phyloP scores from a whole-genome alignment of 2,888 invertebrate species.

The Sarcophaga variegata region DNA sequence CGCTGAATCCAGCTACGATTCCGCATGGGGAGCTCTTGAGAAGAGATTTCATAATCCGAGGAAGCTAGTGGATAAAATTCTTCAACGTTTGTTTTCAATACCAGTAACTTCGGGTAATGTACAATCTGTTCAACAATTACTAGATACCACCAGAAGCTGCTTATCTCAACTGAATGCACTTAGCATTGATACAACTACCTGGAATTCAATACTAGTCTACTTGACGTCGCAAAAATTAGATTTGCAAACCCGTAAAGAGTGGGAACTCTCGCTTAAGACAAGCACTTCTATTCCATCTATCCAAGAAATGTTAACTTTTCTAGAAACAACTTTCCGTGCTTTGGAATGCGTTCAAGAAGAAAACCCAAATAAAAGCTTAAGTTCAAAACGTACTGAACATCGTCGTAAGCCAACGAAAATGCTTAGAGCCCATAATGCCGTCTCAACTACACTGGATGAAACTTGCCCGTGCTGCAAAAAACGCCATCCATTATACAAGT shows the following conservation, averaged over 20 bases:
- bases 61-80: slow-evolving; percentile 33
- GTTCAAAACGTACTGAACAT: not conserved
- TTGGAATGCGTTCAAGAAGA: too few species aligned
- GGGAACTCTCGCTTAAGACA: slow-evolving; percentile 17
- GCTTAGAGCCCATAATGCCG: slow-evolving; percentile 33
- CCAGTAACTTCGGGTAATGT: slow-evolving; percentile 35
- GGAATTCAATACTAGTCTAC: slow-evolving; percentile 30
- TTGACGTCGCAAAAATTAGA: slow-evolving; percentile 8
- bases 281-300: slow-evolving; percentile 43
- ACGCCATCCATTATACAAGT: slow-evolving; percentile 54
- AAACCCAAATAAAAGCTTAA: slow-evolving; percentile 16
- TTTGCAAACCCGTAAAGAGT: not conserved
- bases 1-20: slow-evolving; percentile 52
- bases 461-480: slow-evolving; percentile 50
- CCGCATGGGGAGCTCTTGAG: slow-evolving; percentile 36
- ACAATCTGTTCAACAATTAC: slow-evolving; percentile 43
- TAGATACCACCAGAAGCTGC: slow-evolving; percentile 49
- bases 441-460: slow-evolving; percentile 30
- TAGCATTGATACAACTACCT: slow-evolving; percentile 16
- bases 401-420: slow-evolving; percentile 20
- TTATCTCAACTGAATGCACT: not conserved
- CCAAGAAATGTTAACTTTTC: slow-evolving; percentile 30
- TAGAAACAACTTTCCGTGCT: too few species aligned
- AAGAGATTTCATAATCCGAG: slow-evolving; percentile 47
- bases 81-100: slow-evolving; percentile 44